Evolutionary conservation across 2,113 vertebrate genomes (phyloP).

Genomic region (Xyliphius kryptos): DNA sequence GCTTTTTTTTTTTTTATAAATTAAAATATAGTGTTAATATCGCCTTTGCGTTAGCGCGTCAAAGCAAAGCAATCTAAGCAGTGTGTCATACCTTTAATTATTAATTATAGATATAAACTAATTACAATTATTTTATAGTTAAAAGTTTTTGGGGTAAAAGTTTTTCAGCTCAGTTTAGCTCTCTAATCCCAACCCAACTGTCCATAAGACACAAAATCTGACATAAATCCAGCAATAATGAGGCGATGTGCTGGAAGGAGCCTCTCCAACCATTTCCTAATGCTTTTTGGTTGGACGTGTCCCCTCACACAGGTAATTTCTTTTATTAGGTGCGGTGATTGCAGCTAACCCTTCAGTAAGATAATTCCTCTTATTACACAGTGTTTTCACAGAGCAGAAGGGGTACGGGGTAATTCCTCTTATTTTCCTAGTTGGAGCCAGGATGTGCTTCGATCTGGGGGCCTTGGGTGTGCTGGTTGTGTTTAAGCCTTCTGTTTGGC

Average conservation of each 20-base stretch:
- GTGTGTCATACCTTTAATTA: too few species aligned
- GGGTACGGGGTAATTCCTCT: conserved; percentile 23
- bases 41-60: too few species aligned
- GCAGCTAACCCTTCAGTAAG: conserved; percentile 12
- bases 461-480: conserved; percentile 59
- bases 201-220: conserved; percentile 56
- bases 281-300: conserved; percentile 51
- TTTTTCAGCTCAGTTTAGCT: too few species aligned
- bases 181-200: conserved; percentile 24
- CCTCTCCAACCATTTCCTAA: conserved; percentile 48
- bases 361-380: conserved; percentile 52
- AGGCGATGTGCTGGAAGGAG: conserved; percentile 53
- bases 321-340: conserved; percentile 29
- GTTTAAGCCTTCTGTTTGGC: conserved; percentile 72
- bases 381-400: conserved; percentile 43
- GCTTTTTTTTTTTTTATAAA: too few species aligned
- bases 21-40: too few species aligned
- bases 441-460: conserved; percentile 44
- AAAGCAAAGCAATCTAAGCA: too few species aligned
- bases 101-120: too few species aligned
- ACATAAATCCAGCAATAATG: conserved; percentile 67
- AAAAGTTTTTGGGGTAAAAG: too few species aligned
- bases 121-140: too few species aligned
- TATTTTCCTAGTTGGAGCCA: conserved; percentile 25
- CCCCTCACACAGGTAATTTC: conserved; percentile 26